Evolutionary conservation across 1,140 invertebrate genomes (phyloP).

Genomic region (Cepaea nemoralis): DNA sequence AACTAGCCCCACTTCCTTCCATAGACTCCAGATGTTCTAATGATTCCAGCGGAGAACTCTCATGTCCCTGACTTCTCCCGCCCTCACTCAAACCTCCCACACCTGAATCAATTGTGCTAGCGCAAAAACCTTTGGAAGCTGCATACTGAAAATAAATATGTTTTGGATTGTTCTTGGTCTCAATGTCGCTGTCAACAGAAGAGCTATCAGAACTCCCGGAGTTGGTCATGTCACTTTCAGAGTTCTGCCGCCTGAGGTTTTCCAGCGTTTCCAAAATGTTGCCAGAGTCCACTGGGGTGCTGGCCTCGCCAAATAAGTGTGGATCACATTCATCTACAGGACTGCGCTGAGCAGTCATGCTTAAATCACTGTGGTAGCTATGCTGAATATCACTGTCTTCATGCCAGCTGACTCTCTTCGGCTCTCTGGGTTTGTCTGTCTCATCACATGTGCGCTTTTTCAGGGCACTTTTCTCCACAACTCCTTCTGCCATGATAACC

Average conservation of each 20-base stretch:
- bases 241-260: slow-evolving; percentile 43
- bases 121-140: slow-evolving; percentile 44
- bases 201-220: slow-evolving; percentile 43
- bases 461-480: slow-evolving; percentile 39
- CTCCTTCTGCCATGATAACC: slow-evolving; percentile 36
- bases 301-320: slow-evolving; percentile 42
- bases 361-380: slow-evolving; percentile 50
- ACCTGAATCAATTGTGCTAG: slow-evolving; percentile 59
- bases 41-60: slow-evolving; percentile 55
- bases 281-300: slow-evolving; percentile 45
- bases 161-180: slow-evolving; percentile 44
- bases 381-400: slow-evolving; percentile 48
- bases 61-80: slow-evolving; percentile 22
- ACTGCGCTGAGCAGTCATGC: slow-evolving; percentile 45
- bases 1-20: slow-evolving; percentile 38
- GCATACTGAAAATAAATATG: slow-evolving; percentile 51
- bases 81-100: slow-evolving; percentile 50
- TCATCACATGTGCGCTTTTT: slow-evolving; percentile 28
- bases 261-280: slow-evolving; percentile 55
- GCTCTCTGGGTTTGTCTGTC: slow-evolving; percentile 41
- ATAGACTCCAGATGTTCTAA: slow-evolving; percentile 45
- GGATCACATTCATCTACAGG: slow-evolving; percentile 49
- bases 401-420: slow-evolving; percentile 59
- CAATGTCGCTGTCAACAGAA: slow-evolving; percentile 40
- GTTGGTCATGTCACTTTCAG: slow-evolving; percentile 51